phyloP scores from a whole-genome alignment of 1,140 invertebrate species.

The Wasmannia auropunctata region DNA sequence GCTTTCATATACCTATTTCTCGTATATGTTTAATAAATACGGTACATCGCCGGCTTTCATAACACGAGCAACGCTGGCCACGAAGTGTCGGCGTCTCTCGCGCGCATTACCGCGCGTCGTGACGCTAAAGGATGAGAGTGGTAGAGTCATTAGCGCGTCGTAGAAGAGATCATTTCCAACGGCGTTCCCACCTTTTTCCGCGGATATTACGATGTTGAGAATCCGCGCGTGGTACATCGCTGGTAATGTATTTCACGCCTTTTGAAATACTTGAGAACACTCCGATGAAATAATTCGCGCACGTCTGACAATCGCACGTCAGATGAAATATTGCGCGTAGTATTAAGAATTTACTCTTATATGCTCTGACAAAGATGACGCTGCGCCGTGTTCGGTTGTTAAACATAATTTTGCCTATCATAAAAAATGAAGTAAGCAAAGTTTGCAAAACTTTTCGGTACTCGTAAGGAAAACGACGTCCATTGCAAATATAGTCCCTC shows the following conservation, averaged over 20 bases:
- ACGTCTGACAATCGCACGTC: not conserved
- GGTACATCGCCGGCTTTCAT: slow-evolving; percentile 41
- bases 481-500: not conserved
- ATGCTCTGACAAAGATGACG: not conserved
- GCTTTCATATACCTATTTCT: not conserved
- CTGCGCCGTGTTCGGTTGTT: too few relatives aligned
- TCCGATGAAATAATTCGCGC: not conserved
- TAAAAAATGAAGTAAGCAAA: slow-evolving; percentile 2
- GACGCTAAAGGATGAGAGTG: slow-evolving; percentile 65
- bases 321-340: not conserved
- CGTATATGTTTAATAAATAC: slow-evolving; percentile 37
- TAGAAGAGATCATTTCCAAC: slow-evolving; percentile 64
- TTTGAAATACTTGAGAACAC: slow-evolving; percentile 19
- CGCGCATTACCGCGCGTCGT: slow-evolving; percentile 17
- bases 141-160: slow-evolving; percentile 59
- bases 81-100: slow-evolving; percentile 16
- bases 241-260: not conserved
- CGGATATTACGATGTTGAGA: slow-evolving; percentile 21
- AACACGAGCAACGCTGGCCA: slow-evolving; percentile 34
- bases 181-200: not conserved
- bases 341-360: not conserved
- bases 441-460: not conserved
- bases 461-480: not conserved
- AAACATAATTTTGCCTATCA: not conserved
- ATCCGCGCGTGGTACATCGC: slow-evolving; percentile 11